Evolutionary conservation across 2,888 invertebrate species (phyloP).

Genomic region (Idaea dimidiata): DNA sequence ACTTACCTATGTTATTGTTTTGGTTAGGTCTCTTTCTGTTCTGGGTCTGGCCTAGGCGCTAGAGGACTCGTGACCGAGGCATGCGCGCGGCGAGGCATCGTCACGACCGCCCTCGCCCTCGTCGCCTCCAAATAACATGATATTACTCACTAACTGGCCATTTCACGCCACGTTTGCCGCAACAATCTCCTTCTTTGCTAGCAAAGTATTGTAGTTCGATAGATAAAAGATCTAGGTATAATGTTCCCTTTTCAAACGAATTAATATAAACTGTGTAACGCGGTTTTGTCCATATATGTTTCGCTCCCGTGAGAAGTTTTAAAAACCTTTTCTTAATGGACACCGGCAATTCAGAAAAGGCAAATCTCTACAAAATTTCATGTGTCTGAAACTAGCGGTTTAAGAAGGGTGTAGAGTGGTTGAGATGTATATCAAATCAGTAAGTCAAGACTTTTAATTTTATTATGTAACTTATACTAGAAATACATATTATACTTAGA

Average conservation of each 20-base stretch:
- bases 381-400: too few species aligned
- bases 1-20: constrained; percentile 12
- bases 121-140: constrained; percentile 73
- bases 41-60: not conserved
- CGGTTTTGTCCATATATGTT: too few species aligned
- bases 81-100: constrained; percentile 52
- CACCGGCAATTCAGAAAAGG: too few species aligned
- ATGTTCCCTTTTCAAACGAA: constrained; percentile 2
- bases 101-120: constrained; percentile 70
- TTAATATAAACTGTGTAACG: not conserved
- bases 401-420: too few species aligned
- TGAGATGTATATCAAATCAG: too few species aligned
- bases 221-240: constrained; percentile 8
- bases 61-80: constrained; percentile 70
- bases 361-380: too few species aligned
- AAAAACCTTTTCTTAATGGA: too few species aligned
- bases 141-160: constrained; percentile 78
- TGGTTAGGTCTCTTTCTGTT: constrained; percentile 8
- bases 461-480: too few species aligned
- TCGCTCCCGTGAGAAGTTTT: too few species aligned
- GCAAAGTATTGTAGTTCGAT: constrained; percentile 24
- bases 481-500: too few species aligned
- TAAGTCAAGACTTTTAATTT: too few species aligned
- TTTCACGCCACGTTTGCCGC: constrained; percentile 69
- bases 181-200: constrained; percentile 41